Percentiles rank a stretch among this genome's conserved stretches.
Conservation (phyloP, 2,888 invertebrate species). For the Lepetodrilus schrolli region DNA sequence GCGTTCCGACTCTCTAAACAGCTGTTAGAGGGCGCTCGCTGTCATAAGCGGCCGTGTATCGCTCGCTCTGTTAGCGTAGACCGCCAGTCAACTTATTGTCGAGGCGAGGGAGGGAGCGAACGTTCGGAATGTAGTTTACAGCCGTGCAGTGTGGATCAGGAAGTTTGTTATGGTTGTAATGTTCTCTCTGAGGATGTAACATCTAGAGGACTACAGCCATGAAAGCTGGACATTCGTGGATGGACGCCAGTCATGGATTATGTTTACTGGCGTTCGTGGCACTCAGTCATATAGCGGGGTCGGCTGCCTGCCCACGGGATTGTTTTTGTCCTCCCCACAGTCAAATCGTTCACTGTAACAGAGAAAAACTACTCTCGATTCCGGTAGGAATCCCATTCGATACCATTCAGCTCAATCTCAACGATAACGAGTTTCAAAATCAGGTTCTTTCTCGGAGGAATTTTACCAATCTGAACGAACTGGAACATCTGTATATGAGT, state of each 20-base stretch:
- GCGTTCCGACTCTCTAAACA: background rate
- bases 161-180: background rate
- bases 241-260: background rate
- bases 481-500: slow-evolving; percentile 71
- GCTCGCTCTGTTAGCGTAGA: slow-evolving; percentile 13
- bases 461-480: slow-evolving; percentile 63
- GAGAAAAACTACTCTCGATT: slow-evolving; percentile 65
- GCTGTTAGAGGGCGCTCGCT: slow-evolving; percentile 10
- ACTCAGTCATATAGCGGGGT: background rate
- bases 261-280: background rate
- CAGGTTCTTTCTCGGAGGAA: slow-evolving; percentile 63
- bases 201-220: background rate
- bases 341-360: slow-evolving; percentile 70
- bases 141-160: background rate
- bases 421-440: slow-evolving; percentile 69
- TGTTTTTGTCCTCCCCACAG: slow-evolving; percentile 72
- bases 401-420: slow-evolving; percentile 70
- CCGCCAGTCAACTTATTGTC: background rate
- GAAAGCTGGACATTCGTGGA: background rate
- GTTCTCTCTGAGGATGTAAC: too few relatives aligned
- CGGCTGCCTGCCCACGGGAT: slow-evolving; percentile 61
- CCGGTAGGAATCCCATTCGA: slow-evolving; percentile 69
- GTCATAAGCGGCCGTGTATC: background rate
- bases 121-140: background rate
- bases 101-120: slow-evolving; percentile 8